Base-by-base conservation (phyloP, 2,113 vertebrate species). In the Xyrauchen texanus region DNA sequence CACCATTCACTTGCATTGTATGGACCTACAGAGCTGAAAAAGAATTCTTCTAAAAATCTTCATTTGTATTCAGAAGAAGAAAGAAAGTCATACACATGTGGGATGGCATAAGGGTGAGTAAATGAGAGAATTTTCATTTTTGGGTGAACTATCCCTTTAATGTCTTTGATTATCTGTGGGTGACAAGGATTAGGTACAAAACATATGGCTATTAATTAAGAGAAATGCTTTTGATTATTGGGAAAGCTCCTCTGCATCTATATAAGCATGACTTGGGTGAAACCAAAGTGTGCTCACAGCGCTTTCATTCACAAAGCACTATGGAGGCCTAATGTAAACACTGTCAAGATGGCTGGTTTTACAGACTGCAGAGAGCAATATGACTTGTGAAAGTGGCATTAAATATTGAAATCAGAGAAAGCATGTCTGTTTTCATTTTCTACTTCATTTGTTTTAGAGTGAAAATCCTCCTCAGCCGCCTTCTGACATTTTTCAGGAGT, bases 371-470 rank as follows among this genome's bases (percentile, higher is more conserved):
- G 15, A 52, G 53, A 49, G 5, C 6, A 6, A 63, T 46, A 45
- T 52, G 68, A 58, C 63, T 77, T 63, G 67, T 77, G 68, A 77
- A 72, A 78, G 61, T 52, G 75, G 8, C 52, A 82, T 82, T 73
- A 82, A 72, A 78, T 74, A 82, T 73, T 82, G 55, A 82, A 72
- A 66, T 62, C 63, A 45, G 52, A 10, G 45, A 45, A 61, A 52
- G 44, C 68, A 44, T 82, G 81, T 82, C 81, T 61, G 67, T 45
- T 67, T 61, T 78, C n/a, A 45, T 82, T 82, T 82, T 82, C 75
- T 72, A 49, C 68, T 72, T 78, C 81, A 72, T 78, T 78, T 78
- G 68, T 67, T 82, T 62, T 7, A n/a, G 47, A 73, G 12, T 65
- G 61, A 71, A 73, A 72, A 47, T 71, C 68, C 21, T 53, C 21